phyloP scores from a whole-genome alignment of 2,113 vertebrate genomes.

The Gambusia affinis region DNA sequence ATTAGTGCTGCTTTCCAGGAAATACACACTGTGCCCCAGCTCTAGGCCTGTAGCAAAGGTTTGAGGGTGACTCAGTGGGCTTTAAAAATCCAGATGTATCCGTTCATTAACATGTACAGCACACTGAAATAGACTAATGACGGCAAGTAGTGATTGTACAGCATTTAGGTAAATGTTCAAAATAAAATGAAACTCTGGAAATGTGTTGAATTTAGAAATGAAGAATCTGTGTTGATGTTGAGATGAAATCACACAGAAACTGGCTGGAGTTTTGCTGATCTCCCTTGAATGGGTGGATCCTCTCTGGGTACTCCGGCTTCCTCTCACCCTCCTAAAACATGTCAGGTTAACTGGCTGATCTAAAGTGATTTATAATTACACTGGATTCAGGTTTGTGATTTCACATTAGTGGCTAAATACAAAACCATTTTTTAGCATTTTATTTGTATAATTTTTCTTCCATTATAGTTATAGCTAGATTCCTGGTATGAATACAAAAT shows the following conservation, averaged over 20 bases:
- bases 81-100: slow-evolving; percentile 71
- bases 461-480: too few relatives aligned
- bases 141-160: neutral
- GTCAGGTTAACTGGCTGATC: neutral
- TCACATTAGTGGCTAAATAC: neutral
- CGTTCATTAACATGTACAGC: slow-evolving; percentile 59
- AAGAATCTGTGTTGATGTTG: neutral
- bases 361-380: neutral
- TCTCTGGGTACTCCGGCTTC: too few relatives aligned
- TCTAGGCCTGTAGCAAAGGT: slow-evolving; percentile 21
- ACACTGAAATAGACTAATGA: neutral
- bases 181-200: neutral
- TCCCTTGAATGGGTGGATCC: too few relatives aligned
- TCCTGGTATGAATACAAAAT: too few relatives aligned
- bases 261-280: neutral
- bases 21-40: slow-evolving; percentile 36
- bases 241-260: neutral
- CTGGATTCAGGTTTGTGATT: neutral
- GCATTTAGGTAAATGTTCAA: too few relatives aligned
- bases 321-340: neutral
- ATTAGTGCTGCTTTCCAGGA: slow-evolving; percentile 65
- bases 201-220: neutral
- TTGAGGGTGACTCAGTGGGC: slow-evolving; percentile 39
- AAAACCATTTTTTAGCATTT: neutral
- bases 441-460: neutral